Percentiles rank a stretch among this genome's conserved stretches.
Conservation (phyloP, 2,888 invertebrate genomes). For the Xestobium rufovillosum region DNA sequence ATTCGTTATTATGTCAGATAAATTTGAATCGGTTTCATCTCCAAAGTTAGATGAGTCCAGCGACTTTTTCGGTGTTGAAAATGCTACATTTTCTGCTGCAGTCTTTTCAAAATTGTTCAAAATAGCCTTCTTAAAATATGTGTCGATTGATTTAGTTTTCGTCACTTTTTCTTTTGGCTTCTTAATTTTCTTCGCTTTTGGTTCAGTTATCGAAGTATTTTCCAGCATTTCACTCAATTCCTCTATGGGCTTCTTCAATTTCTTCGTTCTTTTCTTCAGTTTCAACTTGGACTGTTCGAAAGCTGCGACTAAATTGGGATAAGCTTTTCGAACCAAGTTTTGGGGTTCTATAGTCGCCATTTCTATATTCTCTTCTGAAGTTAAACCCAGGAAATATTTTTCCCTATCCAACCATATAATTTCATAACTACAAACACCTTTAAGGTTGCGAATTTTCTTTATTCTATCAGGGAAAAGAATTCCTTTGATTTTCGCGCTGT, state of each 20-base stretch:
- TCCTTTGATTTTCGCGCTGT: slow-evolving; percentile 24
- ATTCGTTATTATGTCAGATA: slow-evolving; percentile 49
- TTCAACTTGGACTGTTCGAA: slow-evolving; percentile 50
- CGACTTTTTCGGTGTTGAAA: slow-evolving; percentile 26
- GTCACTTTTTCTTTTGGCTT: slow-evolving; percentile 25
- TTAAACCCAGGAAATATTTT: slow-evolving; percentile 50
- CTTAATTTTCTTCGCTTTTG: slow-evolving; percentile 28
- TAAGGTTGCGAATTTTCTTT: slow-evolving; percentile 49
- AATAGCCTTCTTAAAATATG: slow-evolving; percentile 29
- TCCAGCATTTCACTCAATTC: slow-evolving; percentile 24
- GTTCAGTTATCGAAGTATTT: slow-evolving; percentile 31
- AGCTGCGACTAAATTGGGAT: slow-evolving; percentile 54
- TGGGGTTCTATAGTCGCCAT: slow-evolving; percentile 59
- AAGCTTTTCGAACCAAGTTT: slow-evolving; percentile 53
- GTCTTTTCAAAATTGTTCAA: slow-evolving; percentile 31
- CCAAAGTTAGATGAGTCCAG: slow-evolving; percentile 36
- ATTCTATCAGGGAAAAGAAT: slow-evolving; percentile 47
- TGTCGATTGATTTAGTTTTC: slow-evolving; percentile 29
- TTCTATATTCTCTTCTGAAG: slow-evolving; percentile 53
- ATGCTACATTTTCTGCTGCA: slow-evolving; percentile 3
- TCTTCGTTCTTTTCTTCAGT: slow-evolving; percentile 32
- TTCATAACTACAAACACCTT: slow-evolving; percentile 60
- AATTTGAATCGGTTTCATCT: slow-evolving; percentile 42
- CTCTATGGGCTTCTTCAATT: slow-evolving; percentile 21
- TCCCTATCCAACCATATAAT: slow-evolving; percentile 60